phyloP scores from a whole-genome alignment of 2,797 vertebrate genomes.

The Enteromius treurensis region DNA sequence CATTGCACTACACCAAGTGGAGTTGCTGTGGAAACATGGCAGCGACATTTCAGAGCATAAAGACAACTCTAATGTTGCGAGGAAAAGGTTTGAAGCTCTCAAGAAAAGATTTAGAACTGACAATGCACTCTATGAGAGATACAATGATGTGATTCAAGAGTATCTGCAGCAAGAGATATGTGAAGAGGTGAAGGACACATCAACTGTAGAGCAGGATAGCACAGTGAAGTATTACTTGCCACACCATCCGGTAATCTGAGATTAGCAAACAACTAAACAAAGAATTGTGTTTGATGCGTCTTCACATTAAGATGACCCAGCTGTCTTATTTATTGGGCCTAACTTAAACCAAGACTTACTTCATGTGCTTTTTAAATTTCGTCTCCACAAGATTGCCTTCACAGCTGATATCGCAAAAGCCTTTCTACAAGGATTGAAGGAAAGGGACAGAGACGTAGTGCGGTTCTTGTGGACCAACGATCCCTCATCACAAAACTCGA shows the following conservation, averaged over 20 bases:
- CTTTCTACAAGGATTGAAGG: neutral
- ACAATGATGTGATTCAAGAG: neutral
- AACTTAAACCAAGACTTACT: slow-evolving; percentile 13
- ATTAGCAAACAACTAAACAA: neutral
- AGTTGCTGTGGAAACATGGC: neutral
- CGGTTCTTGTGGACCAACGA: neutral
- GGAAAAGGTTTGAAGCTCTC: neutral
- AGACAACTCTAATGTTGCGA: neutral
- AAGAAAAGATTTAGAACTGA: no score
- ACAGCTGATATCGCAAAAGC: neutral
- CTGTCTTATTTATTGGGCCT: neutral
- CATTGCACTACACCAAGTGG: neutral
- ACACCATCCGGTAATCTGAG: neutral
- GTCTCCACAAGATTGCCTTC: neutral
- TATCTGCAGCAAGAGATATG: neutral
- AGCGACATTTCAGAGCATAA: neutral
- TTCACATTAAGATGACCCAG: neutral
- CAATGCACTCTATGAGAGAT: neutral
- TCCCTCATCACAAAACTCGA: neutral
- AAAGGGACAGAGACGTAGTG: neutral
- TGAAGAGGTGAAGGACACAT: neutral
- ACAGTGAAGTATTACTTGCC: slow-evolving; percentile 1
- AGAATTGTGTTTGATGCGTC: neutral
- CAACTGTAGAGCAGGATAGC: neutral
- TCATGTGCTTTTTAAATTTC: neutral